Percentiles rank a stretch among this genome's conserved stretches.
These are phyloP conservation scores for Drosophila orosa DNA, from an alignment of 1,140 invertebrate genomes.

Conservation along the genomic window DNA sequence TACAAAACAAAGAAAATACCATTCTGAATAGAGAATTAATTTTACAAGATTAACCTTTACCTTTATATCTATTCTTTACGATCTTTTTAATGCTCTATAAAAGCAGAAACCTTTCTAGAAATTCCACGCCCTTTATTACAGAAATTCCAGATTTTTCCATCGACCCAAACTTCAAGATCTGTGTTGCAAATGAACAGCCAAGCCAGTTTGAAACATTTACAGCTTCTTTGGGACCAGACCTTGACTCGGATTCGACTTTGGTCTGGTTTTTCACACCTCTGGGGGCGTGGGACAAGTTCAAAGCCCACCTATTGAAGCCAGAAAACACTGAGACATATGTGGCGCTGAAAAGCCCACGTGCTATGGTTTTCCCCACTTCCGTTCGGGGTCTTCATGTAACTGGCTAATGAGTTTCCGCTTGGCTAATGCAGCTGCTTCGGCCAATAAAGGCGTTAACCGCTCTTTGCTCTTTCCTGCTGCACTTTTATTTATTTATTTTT, in stretches of 20 bases:
- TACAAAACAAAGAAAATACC: not conserved
- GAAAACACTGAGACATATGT: not conserved
- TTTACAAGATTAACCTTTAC: not conserved
- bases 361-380: slow-evolving; percentile 56
- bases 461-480: slow-evolving; percentile 49
- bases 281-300: slow-evolving; percentile 37
- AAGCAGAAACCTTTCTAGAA: slow-evolving; percentile 7
- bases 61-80: slow-evolving; percentile 13
- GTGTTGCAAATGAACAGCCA: not conserved
- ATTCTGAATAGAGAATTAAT: not conserved
- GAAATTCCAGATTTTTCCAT: slow-evolving; percentile 29
- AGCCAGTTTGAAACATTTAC: slow-evolving; percentile 9
- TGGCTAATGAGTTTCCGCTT: slow-evolving; percentile 80
- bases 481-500: slow-evolving; percentile 8
- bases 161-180: too few species aligned
- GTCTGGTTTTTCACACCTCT: slow-evolving; percentile 34
- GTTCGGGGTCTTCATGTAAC: slow-evolving; percentile 56
- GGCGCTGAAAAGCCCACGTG: slow-evolving; percentile 33
- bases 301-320: slow-evolving; percentile 35
- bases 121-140: slow-evolving; percentile 12
- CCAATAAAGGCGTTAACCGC: slow-evolving; percentile 54
- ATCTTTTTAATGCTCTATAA: slow-evolving; percentile 40
- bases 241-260: slow-evolving; percentile 64
- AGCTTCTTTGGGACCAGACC: slow-evolving; percentile 39
- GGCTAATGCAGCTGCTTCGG: slow-evolving; percentile 37